Evolutionary conservation across 2,797 vertebrate genomes (phyloP).

Genomic region (Clamator glandarius): DNA sequence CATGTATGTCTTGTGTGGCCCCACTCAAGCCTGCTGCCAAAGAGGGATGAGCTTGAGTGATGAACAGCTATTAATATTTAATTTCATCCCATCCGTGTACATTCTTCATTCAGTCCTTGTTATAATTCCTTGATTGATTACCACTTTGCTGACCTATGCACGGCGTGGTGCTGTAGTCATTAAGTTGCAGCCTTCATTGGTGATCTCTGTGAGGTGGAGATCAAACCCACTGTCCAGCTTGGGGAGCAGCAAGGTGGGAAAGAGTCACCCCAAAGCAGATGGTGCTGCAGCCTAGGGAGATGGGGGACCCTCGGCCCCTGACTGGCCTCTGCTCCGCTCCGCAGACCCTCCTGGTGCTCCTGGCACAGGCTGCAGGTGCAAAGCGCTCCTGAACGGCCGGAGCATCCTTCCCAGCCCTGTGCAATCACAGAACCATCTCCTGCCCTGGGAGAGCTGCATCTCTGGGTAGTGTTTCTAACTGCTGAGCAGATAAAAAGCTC

Average conservation of each 20-base stretch:
- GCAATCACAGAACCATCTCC: accelerated
- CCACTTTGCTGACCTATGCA: neutral
- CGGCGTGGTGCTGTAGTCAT: too few relatives aligned
- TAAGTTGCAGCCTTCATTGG: neutral
- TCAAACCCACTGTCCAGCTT: neutral
- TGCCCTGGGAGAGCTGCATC: accelerated
- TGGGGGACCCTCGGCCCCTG: accelerated
- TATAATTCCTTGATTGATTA: neutral
- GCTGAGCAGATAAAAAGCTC: neutral
- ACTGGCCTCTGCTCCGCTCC: neutral
- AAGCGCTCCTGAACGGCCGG: accelerated
- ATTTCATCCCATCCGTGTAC: neutral
- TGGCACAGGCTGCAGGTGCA: accelerated
- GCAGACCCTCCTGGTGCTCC: neutral
- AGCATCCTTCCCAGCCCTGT: neutral
- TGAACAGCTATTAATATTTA: neutral
- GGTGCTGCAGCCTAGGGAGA: neutral
- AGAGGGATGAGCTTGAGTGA: neutral
- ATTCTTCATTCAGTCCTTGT: neutral
- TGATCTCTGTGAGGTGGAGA: neutral
- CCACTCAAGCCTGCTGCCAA: neutral
- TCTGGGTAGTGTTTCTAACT: accelerated
- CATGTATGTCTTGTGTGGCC: neutral
- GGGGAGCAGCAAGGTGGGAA: neutral
- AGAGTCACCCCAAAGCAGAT: neutral